Base-by-base conservation (phyloP, 2,113 vertebrate species). In the Zootoca vivipara region DNA sequence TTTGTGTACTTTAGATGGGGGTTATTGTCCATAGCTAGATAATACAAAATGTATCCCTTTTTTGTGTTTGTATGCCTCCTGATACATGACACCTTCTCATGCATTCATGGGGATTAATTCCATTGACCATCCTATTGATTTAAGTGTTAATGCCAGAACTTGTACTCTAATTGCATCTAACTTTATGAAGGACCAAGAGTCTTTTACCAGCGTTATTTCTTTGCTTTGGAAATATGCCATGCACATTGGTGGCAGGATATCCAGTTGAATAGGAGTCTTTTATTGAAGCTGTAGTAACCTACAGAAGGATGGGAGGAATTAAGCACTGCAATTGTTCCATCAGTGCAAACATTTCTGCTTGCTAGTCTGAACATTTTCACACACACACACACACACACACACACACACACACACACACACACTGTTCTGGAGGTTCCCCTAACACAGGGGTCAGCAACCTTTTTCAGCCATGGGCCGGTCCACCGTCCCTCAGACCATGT, bases 331-430 rank as follows among this genome's bases (percentile, higher is more conserved):
- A 10, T 46, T 46, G 42, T 46, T 46, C 42, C 42, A 46, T 10
- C 42, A 46, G 42, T 46, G 9, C 42, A 46, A 46, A 46, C 42
- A 10, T 46, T 46, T 46, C 46, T 46, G 46, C 46, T 46, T 46
- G 46, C 46, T 46, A 46, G 46, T 10, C 46, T 46, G 46, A 46
- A 46, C 9, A 46, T 46, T 46, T 46, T 46, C 42, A 9, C 46
- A 7, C 42, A 7, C 46, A 10, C 0, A 7, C 42, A 7, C 46
- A 10, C 0, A 7, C 42, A 7, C 46, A 10, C 0, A 7, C 42
- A 7, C 46, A 10, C 0, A 7, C 42, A 7, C 46, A 10, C 0
- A 7, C 42, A 7, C n/a, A n/a, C n/a, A 7, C 42, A 7, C 46
- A 10, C 0, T 10, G 46, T 46, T 46, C 46, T 46, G 46, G 46